phyloP scores from a whole-genome alignment of 2,888 invertebrate genomes.

The Parelbella ahira region DNA sequence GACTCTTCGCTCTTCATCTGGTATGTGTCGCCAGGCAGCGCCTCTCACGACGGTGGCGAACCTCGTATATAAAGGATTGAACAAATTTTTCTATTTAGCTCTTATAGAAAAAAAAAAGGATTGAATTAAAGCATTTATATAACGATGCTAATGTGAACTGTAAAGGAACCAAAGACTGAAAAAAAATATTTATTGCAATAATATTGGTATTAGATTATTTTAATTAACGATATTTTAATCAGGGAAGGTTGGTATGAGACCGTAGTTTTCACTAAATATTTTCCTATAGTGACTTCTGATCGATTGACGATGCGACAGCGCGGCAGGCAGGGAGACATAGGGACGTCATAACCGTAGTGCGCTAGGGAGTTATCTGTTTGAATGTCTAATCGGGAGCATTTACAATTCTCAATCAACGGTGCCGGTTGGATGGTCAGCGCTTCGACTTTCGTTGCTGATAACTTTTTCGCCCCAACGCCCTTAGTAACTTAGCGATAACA shows the following conservation, averaged over 20 bases:
- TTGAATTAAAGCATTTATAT: constrained; percentile 48
- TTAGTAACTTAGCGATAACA: no score
- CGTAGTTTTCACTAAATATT: constrained; percentile 6
- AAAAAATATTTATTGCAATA: constrained; percentile 64
- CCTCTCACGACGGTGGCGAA: constrained; percentile 26
- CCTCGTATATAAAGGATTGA: constrained; percentile 37
- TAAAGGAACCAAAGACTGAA: constrained; percentile 73
- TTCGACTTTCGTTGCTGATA: no score
- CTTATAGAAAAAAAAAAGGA: constrained; percentile 43
- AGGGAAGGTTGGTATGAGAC: constrained; percentile 18
- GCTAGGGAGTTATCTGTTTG: no score
- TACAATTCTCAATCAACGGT: no score
- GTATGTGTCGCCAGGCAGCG: constrained; percentile 44
- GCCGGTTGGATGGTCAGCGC: no score
- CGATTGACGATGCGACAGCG: no score
- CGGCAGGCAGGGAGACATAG: no score
- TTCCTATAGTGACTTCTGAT: constrained; percentile 11
- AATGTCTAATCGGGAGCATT: no score
- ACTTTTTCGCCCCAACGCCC: no score
- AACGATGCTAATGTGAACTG: constrained; percentile 54
- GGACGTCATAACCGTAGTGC: no score
- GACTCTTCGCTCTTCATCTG: constrained; percentile 39
- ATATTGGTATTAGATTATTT: constrained; percentile 66
- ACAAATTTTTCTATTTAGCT: constrained; percentile 42
- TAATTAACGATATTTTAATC: constrained; percentile 34